These are phyloP conservation scores for Ceyx margarethae DNA, from an alignment of 2,113 vertebrate species.

Conservation along the genomic window DNA sequence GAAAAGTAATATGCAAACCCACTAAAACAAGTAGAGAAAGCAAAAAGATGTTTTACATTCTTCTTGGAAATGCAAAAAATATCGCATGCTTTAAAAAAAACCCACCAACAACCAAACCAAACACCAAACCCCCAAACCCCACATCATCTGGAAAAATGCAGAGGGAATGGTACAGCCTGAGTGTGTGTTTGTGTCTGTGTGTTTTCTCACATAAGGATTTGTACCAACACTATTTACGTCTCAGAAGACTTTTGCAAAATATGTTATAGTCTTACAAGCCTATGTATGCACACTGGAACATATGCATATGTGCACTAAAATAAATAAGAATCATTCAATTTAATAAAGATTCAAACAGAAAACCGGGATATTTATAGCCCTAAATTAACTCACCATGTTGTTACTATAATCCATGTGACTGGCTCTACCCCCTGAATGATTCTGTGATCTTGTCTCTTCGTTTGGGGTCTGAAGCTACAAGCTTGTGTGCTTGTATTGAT, in stretches of 20 bases:
- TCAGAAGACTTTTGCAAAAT: neutral
- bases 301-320: neutral
- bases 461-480: neutral
- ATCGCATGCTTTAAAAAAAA: neutral
- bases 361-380: neutral
- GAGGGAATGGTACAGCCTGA: neutral
- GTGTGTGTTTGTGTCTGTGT: neutral
- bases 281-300: neutral
- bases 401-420: neutral
- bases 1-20: conserved; percentile 18
- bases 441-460: neutral
- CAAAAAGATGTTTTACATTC: conserved; percentile 5
- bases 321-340: neutral
- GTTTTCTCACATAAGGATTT: neutral
- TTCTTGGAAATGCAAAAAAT: neutral
- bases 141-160: neutral
- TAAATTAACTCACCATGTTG: conserved; percentile 27
- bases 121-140: too few relatives aligned
- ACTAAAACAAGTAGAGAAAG: neutral
- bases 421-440: neutral
- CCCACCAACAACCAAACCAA: too few relatives aligned
- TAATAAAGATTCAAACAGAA: conserved; percentile 40
- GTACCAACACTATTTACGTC: neutral
- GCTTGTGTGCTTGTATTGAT: neutral
- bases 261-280: neutral